phyloP scores from a whole-genome alignment of 2,113 vertebrate species.

The Oncorhynchus keta region DNA sequence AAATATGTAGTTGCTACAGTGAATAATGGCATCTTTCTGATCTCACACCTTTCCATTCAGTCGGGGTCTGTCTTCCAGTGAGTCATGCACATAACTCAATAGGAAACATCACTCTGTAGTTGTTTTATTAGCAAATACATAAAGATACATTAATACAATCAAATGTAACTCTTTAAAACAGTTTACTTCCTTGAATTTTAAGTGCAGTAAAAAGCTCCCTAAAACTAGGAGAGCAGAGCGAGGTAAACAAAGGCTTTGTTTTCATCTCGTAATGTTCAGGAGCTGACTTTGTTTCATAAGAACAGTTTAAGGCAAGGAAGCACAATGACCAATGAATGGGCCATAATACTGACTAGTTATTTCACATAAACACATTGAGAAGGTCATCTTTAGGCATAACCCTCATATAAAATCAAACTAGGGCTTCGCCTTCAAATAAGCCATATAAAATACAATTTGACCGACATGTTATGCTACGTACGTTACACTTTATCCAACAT shows the following conservation, averaged over 20 bases:
- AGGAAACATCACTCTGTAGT: neutral
- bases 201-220: conserved; percentile 18
- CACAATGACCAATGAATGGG: neutral
- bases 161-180: conserved; percentile 21
- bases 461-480: conserved; percentile 24
- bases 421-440: conserved; percentile 36
- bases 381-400: conserved; percentile 1
- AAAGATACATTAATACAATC: conserved; percentile 50
- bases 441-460: conserved; percentile 50
- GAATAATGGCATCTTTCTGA: neutral
- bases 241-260: conserved; percentile 2
- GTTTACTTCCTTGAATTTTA: conserved; percentile 53
- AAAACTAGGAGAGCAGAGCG: neutral
- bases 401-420: neutral
- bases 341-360: conserved; percentile 16
- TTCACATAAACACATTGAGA: neutral
- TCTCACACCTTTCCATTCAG: neutral
- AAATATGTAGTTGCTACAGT: neutral
- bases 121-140: conserved; percentile 53
- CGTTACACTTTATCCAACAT: neutral
- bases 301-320: neutral
- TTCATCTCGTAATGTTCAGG: neutral
- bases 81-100: neutral
- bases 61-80: conserved; percentile 4
- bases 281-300: neutral